phyloP scores from a whole-genome alignment of 2,888 invertebrate species.

The Apotomis turbidana region DNA sequence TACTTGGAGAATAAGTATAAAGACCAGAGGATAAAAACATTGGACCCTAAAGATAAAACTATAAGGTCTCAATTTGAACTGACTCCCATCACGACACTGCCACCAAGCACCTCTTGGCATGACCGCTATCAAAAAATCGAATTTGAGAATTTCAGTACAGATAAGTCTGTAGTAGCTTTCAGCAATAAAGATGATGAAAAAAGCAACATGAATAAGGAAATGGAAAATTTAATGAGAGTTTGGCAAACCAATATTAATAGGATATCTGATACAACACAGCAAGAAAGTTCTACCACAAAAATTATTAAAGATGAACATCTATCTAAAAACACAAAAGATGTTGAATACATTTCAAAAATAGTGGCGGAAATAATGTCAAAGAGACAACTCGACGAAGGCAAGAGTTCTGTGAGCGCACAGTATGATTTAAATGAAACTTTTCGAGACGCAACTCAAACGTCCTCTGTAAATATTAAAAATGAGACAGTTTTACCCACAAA shows the following conservation, averaged over 20 bases:
- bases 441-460: neutral
- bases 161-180: neutral
- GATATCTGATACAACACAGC: neutral
- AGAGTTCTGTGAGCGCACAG: neutral
- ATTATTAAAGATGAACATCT: constrained; percentile 19
- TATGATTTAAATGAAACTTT: constrained; percentile 6
- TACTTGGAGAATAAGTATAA: constrained; percentile 18
- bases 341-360: constrained; percentile 51
- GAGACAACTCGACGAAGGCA: constrained; percentile 29
- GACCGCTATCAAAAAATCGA: neutral
- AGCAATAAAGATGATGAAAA: constrained; percentile 8
- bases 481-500: neutral
- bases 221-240: constrained; percentile 12
- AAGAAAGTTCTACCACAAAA: constrained; percentile 24
- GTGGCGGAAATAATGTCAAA: constrained; percentile 51
- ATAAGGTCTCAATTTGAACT: neutral
- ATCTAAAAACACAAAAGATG: constrained; percentile 44
- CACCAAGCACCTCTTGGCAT: neutral
- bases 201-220: neutral
- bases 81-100: neutral
- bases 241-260: neutral
- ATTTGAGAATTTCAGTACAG: neutral
- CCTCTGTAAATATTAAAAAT: neutral
- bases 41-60: neutral
- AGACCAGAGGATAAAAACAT: constrained; percentile 4